These are phyloP conservation scores for Stegana nigrithorax DNA, from an alignment of 2,888 invertebrate genomes.

Conservation along the genomic window DNA sequence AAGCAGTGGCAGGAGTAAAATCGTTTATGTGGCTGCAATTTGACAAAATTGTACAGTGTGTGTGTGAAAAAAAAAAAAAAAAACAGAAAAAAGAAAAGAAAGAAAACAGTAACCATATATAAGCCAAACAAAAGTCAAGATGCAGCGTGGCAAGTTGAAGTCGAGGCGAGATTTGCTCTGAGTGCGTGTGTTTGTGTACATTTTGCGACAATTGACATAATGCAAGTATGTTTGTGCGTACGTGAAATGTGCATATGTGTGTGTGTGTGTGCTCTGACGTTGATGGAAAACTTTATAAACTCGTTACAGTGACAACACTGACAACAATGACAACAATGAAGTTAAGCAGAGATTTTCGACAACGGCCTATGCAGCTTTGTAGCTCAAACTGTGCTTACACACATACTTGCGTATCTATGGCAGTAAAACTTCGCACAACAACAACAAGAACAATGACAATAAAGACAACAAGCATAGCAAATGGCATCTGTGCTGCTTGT, in stretches of 20 bases:
- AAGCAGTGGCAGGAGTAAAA: conserved; percentile 27
- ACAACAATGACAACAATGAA: background rate
- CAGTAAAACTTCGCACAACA: background rate
- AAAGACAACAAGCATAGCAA: background rate
- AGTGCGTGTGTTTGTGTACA: no score
- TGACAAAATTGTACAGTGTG: conserved; percentile 33
- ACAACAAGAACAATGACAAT: background rate
- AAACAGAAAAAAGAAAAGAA: conserved; percentile 14
- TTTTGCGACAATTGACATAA: conserved; percentile 8
- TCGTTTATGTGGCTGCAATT: no score
- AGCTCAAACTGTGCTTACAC: background rate
- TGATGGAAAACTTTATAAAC: conserved; percentile 4
- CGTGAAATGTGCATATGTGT: no score
- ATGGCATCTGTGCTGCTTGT: conserved; percentile 1
- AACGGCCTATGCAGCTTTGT: background rate
- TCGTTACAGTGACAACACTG: background rate
- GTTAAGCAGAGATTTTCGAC: background rate
- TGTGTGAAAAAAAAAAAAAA: conserved; percentile 4
- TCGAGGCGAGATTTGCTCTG: background rate
- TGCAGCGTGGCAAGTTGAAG: background rate
- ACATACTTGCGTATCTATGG: background rate
- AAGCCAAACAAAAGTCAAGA: conserved; percentile 1
- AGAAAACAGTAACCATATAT: conserved; percentile 10
- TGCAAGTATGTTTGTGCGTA: no score
- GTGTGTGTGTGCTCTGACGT: background rate